phyloP scores from a whole-genome alignment of 2,888 invertebrate species.

The Trilocha varians region DNA sequence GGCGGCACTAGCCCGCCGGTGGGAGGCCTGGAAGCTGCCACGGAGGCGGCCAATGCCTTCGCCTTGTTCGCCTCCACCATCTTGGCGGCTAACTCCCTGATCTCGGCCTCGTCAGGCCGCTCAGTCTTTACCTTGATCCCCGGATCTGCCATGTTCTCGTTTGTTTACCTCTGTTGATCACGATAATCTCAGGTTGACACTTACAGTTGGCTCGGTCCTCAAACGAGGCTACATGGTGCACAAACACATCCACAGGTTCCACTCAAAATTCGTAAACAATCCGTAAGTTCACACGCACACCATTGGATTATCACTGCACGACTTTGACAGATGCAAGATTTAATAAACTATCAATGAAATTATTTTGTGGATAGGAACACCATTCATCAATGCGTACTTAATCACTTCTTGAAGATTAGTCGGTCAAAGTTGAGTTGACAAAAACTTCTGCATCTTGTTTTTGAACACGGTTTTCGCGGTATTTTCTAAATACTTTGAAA shows the following conservation, averaged over 20 bases:
- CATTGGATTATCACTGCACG: slow-evolving; percentile 40
- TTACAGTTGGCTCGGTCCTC: background rate
- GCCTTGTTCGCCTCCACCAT: slow-evolving; percentile 88
- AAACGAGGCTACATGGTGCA: slow-evolving; percentile 52
- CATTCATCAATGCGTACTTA: slow-evolving; percentile 18
- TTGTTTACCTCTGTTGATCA: slow-evolving; percentile 4
- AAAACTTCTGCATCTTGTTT: slow-evolving; percentile 23
- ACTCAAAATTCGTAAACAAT: slow-evolving; percentile 55
- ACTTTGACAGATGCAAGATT: slow-evolving; percentile 47
- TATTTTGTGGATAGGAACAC: background rate
- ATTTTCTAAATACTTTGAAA: slow-evolving; percentile 18
- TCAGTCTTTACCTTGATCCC: slow-evolving; percentile 79
- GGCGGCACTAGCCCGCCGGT: slow-evolving; percentile 54
- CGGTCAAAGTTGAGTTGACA: background rate
- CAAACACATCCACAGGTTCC: slow-evolving; percentile 28
- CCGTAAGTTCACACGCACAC: slow-evolving; percentile 30
- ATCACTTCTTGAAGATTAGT: background rate
- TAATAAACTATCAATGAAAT: background rate
- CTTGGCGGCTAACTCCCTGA: slow-evolving; percentile 88
- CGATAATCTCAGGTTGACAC: background rate
- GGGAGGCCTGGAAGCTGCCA: slow-evolving; percentile 64
- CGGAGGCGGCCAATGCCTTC: slow-evolving; percentile 64
- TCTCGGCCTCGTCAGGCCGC: slow-evolving; percentile 89
- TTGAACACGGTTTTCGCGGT: slow-evolving; percentile 42
- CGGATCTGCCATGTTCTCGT: slow-evolving; percentile 42